Evolutionary conservation across 2,797 vertebrate genomes (phyloP).

Genomic region (Cephalopachus bancanus): DNA sequence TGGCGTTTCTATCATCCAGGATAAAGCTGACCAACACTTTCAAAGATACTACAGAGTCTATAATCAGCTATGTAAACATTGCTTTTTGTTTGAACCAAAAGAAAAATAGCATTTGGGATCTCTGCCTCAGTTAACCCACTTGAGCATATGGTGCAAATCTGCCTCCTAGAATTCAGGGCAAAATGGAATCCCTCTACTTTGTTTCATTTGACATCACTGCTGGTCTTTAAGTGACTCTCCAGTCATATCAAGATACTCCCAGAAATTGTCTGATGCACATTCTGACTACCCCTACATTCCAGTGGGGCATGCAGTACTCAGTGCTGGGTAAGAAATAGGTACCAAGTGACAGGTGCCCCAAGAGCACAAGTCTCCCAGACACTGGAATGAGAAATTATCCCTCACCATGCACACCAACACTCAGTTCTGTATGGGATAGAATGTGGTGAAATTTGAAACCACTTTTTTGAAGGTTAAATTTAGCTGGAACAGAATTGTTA

Average conservation of each 20-base stretch:
- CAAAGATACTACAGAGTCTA: rapidly evolving
- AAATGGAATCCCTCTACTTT: background rate
- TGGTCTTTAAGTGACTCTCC: background rate
- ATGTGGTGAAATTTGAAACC: background rate
- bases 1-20: background rate
- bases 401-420: rapidly evolving
- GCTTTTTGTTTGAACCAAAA: background rate
- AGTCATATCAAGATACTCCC: background rate
- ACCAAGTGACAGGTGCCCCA: background rate
- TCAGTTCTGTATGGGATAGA: background rate
- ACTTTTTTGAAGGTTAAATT: background rate
- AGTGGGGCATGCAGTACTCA: rapidly evolving
- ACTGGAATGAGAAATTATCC: background rate
- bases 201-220: background rate
- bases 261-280: background rate
- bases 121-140: background rate
- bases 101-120: too few species aligned
- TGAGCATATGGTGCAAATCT: too few species aligned
- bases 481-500: background rate
- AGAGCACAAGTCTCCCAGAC: background rate
- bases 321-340: background rate
- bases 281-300: background rate
- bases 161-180: background rate
- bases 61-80: background rate
- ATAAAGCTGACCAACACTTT: background rate